Evolutionary conservation across 2,797 vertebrate species (phyloP).

Genomic region (Amphiprion clarkii): DNA sequence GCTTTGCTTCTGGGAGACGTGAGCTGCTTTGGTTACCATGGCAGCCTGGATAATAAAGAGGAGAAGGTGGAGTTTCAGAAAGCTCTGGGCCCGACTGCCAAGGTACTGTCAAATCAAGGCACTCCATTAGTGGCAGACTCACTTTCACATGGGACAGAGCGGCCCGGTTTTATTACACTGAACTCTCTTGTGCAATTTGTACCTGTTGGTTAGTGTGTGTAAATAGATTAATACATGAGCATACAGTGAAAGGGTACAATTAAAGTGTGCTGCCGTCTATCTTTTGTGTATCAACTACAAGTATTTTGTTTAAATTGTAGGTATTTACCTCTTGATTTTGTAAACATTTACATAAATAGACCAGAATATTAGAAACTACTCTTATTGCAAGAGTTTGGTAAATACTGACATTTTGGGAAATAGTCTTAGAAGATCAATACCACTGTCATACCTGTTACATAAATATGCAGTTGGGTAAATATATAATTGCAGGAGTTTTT

Average conservation of each 20-base stretch:
- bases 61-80: constrained; percentile 97
- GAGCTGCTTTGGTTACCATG: constrained; percentile 94
- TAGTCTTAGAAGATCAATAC: too few relatives aligned
- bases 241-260: neutral
- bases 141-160: constrained; percentile 43
- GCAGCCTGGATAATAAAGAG: constrained; percentile 93
- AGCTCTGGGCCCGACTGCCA: constrained; percentile 94
- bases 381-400: too few relatives aligned
- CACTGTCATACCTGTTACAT: neutral
- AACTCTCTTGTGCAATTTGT: neutral
- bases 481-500: too few relatives aligned
- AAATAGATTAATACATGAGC: neutral
- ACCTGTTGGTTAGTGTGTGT: constrained; percentile 5
- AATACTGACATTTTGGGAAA: too few relatives aligned
- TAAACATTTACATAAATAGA: neutral
- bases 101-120: constrained; percentile 86
- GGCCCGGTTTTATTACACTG: constrained; percentile 10
- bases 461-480: neutral
- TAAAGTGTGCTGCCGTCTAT: neutral
- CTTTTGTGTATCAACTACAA: neutral
- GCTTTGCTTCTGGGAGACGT: constrained; percentile 95
- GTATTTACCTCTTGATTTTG: neutral
- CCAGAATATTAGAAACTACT: neutral
- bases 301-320: neutral
- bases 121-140: constrained; percentile 64